Conservation (phyloP, 2,113 vertebrate genomes). For the Ranitomeya variabilis region DNA sequence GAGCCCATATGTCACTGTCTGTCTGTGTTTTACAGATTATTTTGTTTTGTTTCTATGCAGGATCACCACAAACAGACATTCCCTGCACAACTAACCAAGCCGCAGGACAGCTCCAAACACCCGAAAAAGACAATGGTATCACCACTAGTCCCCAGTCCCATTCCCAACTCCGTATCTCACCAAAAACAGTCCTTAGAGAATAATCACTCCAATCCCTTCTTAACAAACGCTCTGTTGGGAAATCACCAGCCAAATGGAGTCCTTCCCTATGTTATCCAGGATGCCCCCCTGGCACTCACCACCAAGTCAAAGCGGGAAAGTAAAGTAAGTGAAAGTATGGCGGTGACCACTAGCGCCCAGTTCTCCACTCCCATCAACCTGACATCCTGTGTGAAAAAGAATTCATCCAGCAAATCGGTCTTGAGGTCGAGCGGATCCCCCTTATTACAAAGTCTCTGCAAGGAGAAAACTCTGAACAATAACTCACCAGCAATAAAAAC, state of each 20-base stretch:
- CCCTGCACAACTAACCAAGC: slow-evolving; percentile 77
- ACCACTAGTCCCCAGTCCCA: slow-evolving; percentile 75
- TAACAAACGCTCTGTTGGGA: slow-evolving; percentile 92
- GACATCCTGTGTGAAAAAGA: slow-evolving; percentile 77
- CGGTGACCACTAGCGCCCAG: slow-evolving; percentile 70
- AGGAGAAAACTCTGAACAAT: slow-evolving; percentile 79
- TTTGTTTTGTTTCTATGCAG: slow-evolving; percentile 70
- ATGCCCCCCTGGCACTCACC: slow-evolving; percentile 90
- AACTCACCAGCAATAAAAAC: slow-evolving; percentile 71
- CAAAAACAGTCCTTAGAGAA: slow-evolving; percentile 73
- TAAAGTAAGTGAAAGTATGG: slow-evolving; percentile 72
- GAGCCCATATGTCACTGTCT: background rate
- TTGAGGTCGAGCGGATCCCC: slow-evolving; percentile 72
- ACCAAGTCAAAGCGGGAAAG: slow-evolving; percentile 80
- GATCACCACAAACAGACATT: slow-evolving; percentile 84
- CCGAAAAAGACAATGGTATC: slow-evolving; percentile 82
- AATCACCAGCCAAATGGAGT: slow-evolving; percentile 84
- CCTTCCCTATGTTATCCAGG: slow-evolving; percentile 83
- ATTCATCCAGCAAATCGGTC: slow-evolving; percentile 67
- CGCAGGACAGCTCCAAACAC: slow-evolving; percentile 77
- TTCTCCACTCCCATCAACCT: slow-evolving; percentile 83
- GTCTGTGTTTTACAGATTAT: slow-evolving; percentile 33
- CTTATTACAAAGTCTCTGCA: slow-evolving; percentile 78
- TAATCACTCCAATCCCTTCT: slow-evolving; percentile 84
- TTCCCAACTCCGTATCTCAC: slow-evolving; percentile 76